Evolutionary conservation across 2,113 vertebrate genomes (phyloP).

Genomic region (Daboia siamensis): DNA sequence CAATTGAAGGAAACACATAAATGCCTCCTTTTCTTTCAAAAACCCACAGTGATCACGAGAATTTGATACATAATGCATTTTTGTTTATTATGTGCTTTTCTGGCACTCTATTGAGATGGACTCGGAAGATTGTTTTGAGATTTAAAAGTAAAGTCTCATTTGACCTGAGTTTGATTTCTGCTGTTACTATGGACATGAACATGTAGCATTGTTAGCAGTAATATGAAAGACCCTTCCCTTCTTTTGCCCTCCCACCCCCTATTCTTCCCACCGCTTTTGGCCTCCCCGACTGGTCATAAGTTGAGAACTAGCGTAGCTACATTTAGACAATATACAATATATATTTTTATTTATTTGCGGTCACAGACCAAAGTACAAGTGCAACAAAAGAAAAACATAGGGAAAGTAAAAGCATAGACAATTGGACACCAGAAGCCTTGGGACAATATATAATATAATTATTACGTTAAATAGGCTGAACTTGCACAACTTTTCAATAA

Average conservation of each 20-base stretch:
- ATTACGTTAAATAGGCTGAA: background rate
- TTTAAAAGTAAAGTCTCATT: background rate
- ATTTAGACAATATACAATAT: background rate
- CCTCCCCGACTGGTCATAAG: background rate
- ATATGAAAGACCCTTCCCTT: background rate
- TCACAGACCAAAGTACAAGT: no score
- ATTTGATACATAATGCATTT: background rate
- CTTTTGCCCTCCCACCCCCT: background rate
- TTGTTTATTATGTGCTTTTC: background rate
- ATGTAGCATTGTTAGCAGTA: background rate
- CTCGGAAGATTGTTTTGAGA: background rate
- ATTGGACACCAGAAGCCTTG: no score
- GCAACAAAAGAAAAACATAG: no score
- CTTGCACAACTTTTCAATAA: background rate
- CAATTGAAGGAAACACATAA: background rate
- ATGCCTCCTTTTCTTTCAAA: background rate
- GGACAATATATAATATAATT: background rate
- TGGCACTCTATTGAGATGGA: background rate
- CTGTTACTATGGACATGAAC: background rate
- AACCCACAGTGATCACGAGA: background rate
- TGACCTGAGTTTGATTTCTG: background rate
- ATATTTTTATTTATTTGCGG: no score
- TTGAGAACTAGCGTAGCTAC: background rate
- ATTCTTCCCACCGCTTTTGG: background rate
- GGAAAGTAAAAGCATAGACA: no score